A percentile compares a stretch with the other conserved stretches of the same genome.
Conservation (phyloP, 1,140 invertebrate species). For the Hyles vespertilio region DNA sequence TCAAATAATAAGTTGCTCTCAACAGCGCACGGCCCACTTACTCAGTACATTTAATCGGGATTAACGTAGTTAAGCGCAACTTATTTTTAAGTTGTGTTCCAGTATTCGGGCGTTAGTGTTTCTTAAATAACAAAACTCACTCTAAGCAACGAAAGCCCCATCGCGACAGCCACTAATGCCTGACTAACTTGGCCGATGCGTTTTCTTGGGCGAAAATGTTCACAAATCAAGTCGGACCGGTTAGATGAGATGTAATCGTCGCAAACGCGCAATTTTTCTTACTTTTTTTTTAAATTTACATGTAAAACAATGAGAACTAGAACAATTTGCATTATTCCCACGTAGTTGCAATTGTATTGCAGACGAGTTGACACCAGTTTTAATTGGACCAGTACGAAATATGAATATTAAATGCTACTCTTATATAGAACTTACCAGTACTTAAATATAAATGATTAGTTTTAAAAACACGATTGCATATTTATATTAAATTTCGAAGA, state of each 20-base stretch:
- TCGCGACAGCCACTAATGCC: conserved; percentile 20
- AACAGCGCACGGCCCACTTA: no score
- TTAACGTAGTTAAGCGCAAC: no score
- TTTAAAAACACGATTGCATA: no score
- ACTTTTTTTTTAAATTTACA: conserved; percentile 29
- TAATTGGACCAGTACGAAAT: no score
- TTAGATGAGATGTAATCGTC: conserved; percentile 35
- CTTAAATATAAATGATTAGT: no score
- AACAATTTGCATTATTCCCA: conserved; percentile 41
- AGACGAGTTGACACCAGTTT: no score
- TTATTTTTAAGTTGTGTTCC: no score
- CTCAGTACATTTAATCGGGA: no score
- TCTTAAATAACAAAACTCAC: conserved; percentile 32
- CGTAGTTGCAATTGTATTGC: conserved; percentile 14
- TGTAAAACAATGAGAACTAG: neutral
- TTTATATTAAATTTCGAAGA: no score
- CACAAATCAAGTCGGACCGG: conserved; percentile 32
- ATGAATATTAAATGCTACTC: no score
- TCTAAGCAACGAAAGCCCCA: conserved; percentile 50
- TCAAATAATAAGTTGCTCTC: no score
- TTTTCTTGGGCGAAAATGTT: conserved; percentile 27
- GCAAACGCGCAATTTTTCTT: conserved; percentile 11
- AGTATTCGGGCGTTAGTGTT: neutral
- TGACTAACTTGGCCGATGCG: conserved; percentile 27
- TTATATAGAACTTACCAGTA: no score